Conservation (phyloP, 2,113 vertebrate genomes). For the Dasyurus viverrinus region DNA sequence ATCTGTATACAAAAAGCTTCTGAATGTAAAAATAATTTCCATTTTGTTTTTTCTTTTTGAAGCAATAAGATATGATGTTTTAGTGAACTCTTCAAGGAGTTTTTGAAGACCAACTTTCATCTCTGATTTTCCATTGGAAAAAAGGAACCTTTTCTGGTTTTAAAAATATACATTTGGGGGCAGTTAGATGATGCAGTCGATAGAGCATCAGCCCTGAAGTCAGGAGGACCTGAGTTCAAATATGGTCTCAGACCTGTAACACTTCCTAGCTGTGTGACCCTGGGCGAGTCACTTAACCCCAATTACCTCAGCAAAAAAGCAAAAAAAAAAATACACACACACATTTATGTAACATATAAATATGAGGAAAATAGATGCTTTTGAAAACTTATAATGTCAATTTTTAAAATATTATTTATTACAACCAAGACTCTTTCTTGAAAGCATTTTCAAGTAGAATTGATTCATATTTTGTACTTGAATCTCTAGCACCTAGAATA, state of each 20-base stretch:
- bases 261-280: too few relatives aligned
- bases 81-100: slow-evolving; percentile 82
- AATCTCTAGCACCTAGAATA: background rate
- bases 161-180: background rate
- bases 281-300: too few relatives aligned
- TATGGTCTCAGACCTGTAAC: too few relatives aligned
- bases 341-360: slow-evolving; percentile 82
- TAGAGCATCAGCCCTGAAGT: too few relatives aligned
- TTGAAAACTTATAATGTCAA: slow-evolving; percentile 45
- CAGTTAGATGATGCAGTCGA: too few relatives aligned
- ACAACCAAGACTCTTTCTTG: slow-evolving; percentile 1
- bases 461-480: background rate
- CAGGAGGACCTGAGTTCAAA: too few relatives aligned
- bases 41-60: slow-evolving; percentile 86
- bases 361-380: slow-evolving; percentile 70
- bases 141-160: slow-evolving; percentile 44
- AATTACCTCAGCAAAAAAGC: too few relatives aligned
- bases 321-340: too few relatives aligned
- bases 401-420: slow-evolving; percentile 55
- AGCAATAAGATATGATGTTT: slow-evolving; percentile 82
- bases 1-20: slow-evolving; percentile 84
- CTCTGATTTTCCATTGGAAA: slow-evolving; percentile 82
- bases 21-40: slow-evolving; percentile 81
- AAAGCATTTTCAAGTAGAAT: background rate
- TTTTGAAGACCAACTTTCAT: slow-evolving; percentile 85